phyloP scores from a whole-genome alignment of 1,140 invertebrate species.

The roundworm (Caenorhabditis elegans) region DNA sequence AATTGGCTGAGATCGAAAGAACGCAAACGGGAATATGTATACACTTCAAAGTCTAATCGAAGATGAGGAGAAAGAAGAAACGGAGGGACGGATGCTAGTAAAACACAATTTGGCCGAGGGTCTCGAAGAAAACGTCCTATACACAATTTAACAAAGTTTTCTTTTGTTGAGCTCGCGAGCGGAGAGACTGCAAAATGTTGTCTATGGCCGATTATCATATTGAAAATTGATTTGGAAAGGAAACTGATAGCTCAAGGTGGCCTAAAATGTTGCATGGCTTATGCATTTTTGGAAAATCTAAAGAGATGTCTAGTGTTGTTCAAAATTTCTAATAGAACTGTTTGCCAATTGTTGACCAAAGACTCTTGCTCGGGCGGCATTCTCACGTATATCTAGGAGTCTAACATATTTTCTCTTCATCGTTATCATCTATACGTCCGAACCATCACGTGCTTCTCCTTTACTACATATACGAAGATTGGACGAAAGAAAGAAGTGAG shows the following conservation, averaged over 20 bases:
- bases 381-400: slow-evolving; percentile 5
- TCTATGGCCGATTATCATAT: too few species aligned
- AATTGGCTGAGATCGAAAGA: neutral
- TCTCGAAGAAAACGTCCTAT: neutral
- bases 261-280: too few species aligned
- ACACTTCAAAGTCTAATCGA: neutral
- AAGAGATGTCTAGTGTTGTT: too few species aligned
- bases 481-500: neutral
- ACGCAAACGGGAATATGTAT: neutral
- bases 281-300: too few species aligned
- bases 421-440: slow-evolving; percentile 7
- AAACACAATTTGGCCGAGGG: slow-evolving; percentile 19
- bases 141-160: neutral
- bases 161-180: slow-evolving; percentile 3
- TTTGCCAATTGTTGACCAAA: neutral
- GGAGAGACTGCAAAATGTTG: too few species aligned
- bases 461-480: slow-evolving; percentile 10
- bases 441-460: slow-evolving; percentile 20
- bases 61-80: slow-evolving; percentile 4
- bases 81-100: neutral
- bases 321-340: too few species aligned
- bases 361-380: neutral
- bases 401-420: neutral
- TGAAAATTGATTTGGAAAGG: too few species aligned
- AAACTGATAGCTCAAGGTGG: too few species aligned